These are phyloP conservation scores for Graptemys geographica DNA, from an alignment of 2,797 vertebrate species.

Conservation along the genomic window DNA sequence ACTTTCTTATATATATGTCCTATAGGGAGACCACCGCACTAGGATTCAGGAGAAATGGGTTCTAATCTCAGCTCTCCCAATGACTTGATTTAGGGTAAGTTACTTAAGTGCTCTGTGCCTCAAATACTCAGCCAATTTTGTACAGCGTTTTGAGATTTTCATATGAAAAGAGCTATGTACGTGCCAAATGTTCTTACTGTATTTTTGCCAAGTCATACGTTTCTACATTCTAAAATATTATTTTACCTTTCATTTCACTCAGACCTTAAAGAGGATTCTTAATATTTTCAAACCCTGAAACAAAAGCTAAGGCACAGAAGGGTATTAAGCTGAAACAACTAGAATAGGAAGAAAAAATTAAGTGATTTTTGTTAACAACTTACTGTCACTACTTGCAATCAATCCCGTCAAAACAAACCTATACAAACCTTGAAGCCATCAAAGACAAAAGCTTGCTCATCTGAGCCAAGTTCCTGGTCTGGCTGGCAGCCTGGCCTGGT, in stretches of 20 bases:
- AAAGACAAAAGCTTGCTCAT: constrained; percentile 94
- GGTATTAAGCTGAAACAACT: not conserved
- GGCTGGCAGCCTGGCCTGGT: constrained; percentile 91
- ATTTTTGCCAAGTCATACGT: not conserved
- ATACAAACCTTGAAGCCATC: constrained; percentile 94
- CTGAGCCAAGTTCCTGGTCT: constrained; percentile 92
- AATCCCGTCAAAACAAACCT: not conserved
- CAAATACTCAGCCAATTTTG: not conserved
- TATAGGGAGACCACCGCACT: not conserved
- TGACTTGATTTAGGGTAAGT: not conserved
- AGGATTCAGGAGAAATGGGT: not conserved
- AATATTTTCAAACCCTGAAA: not conserved
- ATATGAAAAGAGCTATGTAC: not conserved
- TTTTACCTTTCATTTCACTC: not conserved
- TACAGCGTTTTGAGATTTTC: not conserved
- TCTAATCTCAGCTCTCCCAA: not conserved
- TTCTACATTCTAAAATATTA: not conserved
- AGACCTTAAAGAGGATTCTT: not conserved
- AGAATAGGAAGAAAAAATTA: not conserved
- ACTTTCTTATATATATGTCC: not conserved
- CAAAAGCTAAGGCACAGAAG: not conserved
- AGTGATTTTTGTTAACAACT: not conserved
- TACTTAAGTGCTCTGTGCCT: not conserved
- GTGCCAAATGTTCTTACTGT: not conserved
- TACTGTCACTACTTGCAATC: not conserved